These are phyloP conservation scores for Agriopis marginaria DNA, from an alignment of 2,888 invertebrate genomes.

Conservation along the genomic window DNA sequence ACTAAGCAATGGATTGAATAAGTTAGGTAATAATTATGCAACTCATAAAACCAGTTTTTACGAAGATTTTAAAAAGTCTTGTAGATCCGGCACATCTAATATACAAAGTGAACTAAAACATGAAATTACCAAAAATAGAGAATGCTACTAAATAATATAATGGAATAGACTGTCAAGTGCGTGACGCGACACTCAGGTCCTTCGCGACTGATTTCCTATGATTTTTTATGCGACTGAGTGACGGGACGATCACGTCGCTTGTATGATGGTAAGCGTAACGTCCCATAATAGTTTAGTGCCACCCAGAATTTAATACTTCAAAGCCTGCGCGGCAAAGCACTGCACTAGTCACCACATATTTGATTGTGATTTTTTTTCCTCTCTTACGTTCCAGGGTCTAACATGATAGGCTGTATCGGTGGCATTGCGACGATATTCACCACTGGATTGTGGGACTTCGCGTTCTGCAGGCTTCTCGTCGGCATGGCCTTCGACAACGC, in stretches of 20 bases:
- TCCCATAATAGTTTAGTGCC: too few relatives aligned
- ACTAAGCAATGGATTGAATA: background rate
- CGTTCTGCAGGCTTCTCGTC: conserved; percentile 92
- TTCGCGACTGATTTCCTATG: too few relatives aligned
- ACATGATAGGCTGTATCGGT: conserved; percentile 89
- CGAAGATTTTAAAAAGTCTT: background rate
- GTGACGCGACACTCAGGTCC: too few relatives aligned
- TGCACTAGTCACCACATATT: background rate
- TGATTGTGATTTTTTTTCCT: background rate
- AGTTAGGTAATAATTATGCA: background rate
- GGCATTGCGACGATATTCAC: conserved; percentile 91
- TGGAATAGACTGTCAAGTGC: too few relatives aligned
- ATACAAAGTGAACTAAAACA: background rate
- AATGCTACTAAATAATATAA: background rate
- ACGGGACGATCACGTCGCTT: too few relatives aligned
- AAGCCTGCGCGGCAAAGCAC: too few relatives aligned
- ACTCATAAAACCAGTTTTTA: conserved; percentile 8
- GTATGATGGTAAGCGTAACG: too few relatives aligned
- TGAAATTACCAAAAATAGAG: background rate
- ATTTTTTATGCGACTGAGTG: too few relatives aligned
- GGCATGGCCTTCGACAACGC: conserved; percentile 95
- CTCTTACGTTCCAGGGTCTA: conserved; percentile 82
- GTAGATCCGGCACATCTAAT: background rate
- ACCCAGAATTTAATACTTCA: too few relatives aligned
- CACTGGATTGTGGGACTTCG: conserved; percentile 90